Evolutionary conservation across 2,888 invertebrate species (phyloP).

Genomic region (Melanostoma scalare): DNA sequence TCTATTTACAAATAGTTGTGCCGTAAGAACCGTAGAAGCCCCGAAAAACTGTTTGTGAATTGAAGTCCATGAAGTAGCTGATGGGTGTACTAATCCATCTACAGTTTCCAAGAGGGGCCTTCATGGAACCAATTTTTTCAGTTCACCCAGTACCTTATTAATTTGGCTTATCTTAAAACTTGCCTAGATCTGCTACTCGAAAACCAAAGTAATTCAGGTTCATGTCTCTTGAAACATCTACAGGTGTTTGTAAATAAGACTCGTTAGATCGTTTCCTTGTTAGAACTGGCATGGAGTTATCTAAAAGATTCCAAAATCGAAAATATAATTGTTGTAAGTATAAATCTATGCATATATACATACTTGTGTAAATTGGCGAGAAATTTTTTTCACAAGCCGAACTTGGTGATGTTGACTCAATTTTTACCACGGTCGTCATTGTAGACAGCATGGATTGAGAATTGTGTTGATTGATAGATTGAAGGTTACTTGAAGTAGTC

Average conservation of each 20-base stretch:
- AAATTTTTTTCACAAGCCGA: slow-evolving; percentile 78
- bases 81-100: too few species aligned
- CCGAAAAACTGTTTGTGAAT: too few species aligned
- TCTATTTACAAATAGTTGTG: too few species aligned
- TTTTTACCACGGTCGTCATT: slow-evolving; percentile 80
- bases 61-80: too few species aligned
- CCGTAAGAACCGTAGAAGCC: too few species aligned
- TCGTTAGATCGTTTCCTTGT: slow-evolving; percentile 87
- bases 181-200: slow-evolving; percentile 81
- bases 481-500: slow-evolving; percentile 80
- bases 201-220: slow-evolving; percentile 82
- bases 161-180: too few species aligned
- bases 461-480: slow-evolving; percentile 76
- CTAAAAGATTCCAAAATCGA: slow-evolving; percentile 67
- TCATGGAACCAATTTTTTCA: too few species aligned
- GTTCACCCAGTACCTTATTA: too few species aligned
- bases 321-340: too few species aligned
- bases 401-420: slow-evolving; percentile 81
- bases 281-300: slow-evolving; percentile 89
- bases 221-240: slow-evolving; percentile 80
- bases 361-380: slow-evolving; percentile 76
- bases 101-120: too few species aligned
- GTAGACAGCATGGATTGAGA: slow-evolving; percentile 80
- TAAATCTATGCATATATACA: background rate
- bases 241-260: slow-evolving; percentile 80